Conservation (phyloP, 1,140 invertebrate genomes). For the Stegodyphus mimosarum region DNA sequence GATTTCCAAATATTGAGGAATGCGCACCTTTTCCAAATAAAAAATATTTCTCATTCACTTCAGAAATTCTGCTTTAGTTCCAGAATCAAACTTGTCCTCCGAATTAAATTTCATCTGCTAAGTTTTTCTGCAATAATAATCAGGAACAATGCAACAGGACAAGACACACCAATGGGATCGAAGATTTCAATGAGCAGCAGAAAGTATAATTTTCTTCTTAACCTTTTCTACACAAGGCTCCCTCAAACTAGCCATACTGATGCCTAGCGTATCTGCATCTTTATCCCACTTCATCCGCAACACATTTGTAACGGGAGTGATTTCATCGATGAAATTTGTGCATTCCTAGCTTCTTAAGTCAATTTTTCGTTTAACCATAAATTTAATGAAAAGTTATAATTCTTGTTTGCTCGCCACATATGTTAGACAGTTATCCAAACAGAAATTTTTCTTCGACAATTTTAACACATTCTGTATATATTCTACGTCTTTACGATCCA, state of each 20-base stretch:
- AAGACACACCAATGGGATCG: constrained; percentile 41
- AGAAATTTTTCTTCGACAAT: background rate
- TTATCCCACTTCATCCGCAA: constrained; percentile 6
- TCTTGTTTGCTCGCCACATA: constrained; percentile 4
- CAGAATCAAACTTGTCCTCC: constrained; percentile 9
- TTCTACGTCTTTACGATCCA: background rate
- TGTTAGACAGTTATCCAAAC: constrained; percentile 17
- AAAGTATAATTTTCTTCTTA: constrained; percentile 16
- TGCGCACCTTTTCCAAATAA: background rate
- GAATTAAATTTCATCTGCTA: constrained; percentile 9
- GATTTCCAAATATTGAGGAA: constrained; percentile 5
- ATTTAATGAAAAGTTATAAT: background rate
- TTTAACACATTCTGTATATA: constrained; percentile 1
- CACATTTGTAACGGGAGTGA: background rate
- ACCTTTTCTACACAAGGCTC: background rate
- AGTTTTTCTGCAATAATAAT: constrained; percentile 15
- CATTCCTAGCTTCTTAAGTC: constrained; percentile 14
- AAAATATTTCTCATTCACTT: constrained; percentile 6
- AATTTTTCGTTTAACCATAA: constrained; percentile 17
- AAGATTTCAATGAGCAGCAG: constrained; percentile 34
- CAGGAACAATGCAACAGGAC: constrained; percentile 31
- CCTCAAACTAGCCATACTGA: background rate
- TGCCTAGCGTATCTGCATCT: constrained; percentile 16
- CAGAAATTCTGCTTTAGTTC: constrained; percentile 22
- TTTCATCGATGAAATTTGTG: background rate